Evolutionary conservation across 2,113 vertebrate genomes (phyloP).

Genomic region (Hippocampus abdominalis): DNA sequence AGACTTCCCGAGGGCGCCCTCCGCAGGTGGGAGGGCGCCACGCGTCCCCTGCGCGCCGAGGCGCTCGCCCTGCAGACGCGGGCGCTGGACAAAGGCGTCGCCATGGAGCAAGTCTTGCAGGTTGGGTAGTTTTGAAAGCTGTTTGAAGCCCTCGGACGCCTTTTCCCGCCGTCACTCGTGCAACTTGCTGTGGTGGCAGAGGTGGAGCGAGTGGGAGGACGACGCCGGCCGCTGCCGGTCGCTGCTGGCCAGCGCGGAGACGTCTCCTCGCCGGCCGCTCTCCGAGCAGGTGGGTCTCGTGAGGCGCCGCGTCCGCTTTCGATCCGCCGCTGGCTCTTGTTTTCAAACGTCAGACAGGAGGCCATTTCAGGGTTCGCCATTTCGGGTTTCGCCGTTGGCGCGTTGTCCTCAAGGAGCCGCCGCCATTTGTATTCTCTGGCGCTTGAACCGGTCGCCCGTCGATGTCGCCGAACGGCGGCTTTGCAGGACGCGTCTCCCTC

Average conservation of each 20-base stretch:
- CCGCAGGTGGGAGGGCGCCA: slow-evolving; percentile 58
- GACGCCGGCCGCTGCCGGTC: slow-evolving; percentile 65
- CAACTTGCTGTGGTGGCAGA: slow-evolving; percentile 54
- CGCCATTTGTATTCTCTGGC: too few relatives aligned
- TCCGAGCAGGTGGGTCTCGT: slow-evolving; percentile 75
- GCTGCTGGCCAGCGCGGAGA: slow-evolving; percentile 71
- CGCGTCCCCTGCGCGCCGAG: slow-evolving; percentile 66
- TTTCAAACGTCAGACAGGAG: too few relatives aligned
- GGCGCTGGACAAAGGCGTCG: slow-evolving; percentile 64
- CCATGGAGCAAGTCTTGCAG: slow-evolving; percentile 74
- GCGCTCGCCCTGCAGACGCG: slow-evolving; percentile 63
- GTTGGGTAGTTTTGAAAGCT: slow-evolving; percentile 52
- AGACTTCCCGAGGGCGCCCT: slow-evolving; percentile 60
- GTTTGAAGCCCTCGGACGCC: background rate
- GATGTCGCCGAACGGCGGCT: too few relatives aligned
- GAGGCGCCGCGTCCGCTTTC: too few relatives aligned
- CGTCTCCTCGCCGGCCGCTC: slow-evolving; percentile 32
- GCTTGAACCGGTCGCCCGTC: too few relatives aligned
- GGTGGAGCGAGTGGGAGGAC: slow-evolving; percentile 82
- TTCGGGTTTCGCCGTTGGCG: too few relatives aligned
- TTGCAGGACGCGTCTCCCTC: slow-evolving; percentile 71
- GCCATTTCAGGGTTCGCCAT: too few relatives aligned
- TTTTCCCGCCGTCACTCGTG: background rate
- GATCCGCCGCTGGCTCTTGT: too few relatives aligned
- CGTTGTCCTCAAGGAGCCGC: too few relatives aligned